phyloP scores from a whole-genome alignment of 2,113 vertebrate species.

The Chaetops frenatus region DNA sequence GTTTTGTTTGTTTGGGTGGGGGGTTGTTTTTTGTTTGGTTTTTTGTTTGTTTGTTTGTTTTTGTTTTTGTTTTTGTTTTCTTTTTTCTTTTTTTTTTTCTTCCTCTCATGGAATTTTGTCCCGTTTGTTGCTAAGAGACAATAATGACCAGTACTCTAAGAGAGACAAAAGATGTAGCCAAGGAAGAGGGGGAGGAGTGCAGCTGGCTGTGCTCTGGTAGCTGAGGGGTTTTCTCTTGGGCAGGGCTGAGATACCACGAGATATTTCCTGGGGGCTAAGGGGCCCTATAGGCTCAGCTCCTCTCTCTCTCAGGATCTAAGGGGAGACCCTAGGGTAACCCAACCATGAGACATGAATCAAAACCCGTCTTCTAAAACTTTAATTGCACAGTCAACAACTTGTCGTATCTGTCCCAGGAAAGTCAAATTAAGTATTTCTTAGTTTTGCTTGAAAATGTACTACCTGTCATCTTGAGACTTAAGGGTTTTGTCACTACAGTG shows the following conservation, averaged over 20 bases:
- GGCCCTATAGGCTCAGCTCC: background rate
- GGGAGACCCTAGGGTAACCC: background rate
- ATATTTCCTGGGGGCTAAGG: background rate
- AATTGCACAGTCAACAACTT: background rate
- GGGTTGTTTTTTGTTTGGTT: too few relatives aligned
- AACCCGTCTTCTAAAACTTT: background rate
- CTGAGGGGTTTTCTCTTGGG: background rate
- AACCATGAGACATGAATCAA: background rate
- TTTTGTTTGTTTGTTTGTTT: too few relatives aligned
- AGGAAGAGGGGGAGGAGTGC: background rate
- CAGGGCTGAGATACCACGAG: background rate
- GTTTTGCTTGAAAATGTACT: background rate
- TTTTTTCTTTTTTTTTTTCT: background rate
- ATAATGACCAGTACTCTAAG: background rate
- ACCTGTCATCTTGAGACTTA: background rate
- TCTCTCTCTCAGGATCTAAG: background rate
- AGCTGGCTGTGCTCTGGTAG: background rate
- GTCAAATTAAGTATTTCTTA: background rate
- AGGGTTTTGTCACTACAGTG: background rate
- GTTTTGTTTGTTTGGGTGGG: too few relatives aligned
- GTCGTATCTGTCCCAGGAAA: background rate
- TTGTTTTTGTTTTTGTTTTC: too few relatives aligned
- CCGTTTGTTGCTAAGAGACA: background rate
- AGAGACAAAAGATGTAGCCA: background rate
- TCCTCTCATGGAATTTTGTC: background rate